Conservation (phyloP, 2,113 vertebrate genomes). For the Pseudorasbora parva region DNA sequence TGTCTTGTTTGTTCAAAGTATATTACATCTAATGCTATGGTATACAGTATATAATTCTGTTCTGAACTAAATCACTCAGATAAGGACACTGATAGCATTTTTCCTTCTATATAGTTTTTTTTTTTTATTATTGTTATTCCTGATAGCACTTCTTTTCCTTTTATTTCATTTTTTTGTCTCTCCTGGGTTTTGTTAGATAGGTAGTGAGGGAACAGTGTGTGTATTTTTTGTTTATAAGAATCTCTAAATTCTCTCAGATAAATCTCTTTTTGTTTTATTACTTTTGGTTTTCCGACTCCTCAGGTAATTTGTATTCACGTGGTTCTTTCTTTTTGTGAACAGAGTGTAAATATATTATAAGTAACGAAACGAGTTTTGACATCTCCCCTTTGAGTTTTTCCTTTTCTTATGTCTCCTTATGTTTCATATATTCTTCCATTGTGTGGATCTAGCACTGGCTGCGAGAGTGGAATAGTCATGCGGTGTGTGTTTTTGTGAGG, state of each 20-base stretch:
- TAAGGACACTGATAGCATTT: not conserved
- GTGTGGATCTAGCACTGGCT: not conserved
- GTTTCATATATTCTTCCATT: not conserved
- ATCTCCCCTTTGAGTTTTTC: not conserved
- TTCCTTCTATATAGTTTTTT: not conserved
- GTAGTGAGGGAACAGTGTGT: not conserved
- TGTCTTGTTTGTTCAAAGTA: too few relatives aligned
- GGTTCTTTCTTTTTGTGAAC: not conserved
- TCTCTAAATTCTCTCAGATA: not conserved
- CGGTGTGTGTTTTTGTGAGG: not conserved
- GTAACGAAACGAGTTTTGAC: not conserved
- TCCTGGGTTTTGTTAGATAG: not conserved
- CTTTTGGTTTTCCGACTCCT: not conserved
- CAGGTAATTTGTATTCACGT: not conserved
- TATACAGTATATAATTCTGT: too few relatives aligned
- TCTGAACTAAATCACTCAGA: not conserved
- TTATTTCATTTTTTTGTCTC: not conserved
- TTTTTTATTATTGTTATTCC: too few relatives aligned
- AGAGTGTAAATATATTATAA: conserved; percentile 4
- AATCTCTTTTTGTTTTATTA: conserved; percentile 1
- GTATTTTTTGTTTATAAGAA: conserved; percentile 4
- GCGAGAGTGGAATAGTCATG: not conserved
- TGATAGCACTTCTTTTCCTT: not conserved
- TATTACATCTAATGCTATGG: not conserved
- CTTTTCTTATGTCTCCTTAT: not conserved